phyloP scores from a whole-genome alignment of 2,888 invertebrate genomes.

The Asteroscopus sphinx region DNA sequence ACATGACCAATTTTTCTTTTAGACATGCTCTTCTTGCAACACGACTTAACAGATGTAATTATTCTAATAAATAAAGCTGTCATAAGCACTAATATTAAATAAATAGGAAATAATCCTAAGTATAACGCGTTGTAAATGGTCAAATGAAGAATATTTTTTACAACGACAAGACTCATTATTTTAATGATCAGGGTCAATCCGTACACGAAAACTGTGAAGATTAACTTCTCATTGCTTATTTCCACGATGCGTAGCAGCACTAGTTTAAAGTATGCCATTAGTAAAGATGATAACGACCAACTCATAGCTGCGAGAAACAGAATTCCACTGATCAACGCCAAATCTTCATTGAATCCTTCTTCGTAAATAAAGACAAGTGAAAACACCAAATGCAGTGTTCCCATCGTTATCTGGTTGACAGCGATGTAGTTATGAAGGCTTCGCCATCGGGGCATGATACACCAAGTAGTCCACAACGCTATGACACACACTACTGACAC shows the following conservation, averaged over 20 bases:
- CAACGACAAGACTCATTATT: slow-evolving; percentile 6
- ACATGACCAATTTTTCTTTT: slow-evolving; percentile 45
- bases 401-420: slow-evolving; percentile 52
- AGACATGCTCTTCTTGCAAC: slow-evolving; percentile 43
- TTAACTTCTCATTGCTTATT: slow-evolving; percentile 41
- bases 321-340: not conserved
- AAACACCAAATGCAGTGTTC: slow-evolving; percentile 45
- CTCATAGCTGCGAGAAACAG: slow-evolving; percentile 32
- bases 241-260: slow-evolving; percentile 44
- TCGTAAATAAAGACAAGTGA: not conserved
- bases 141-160: slow-evolving; percentile 2
- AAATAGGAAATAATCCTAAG: slow-evolving; percentile 8
- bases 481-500: slow-evolving; percentile 30
- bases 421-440: slow-evolving; percentile 57
- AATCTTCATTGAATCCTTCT: not conserved
- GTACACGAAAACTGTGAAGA: slow-evolving; percentile 40
- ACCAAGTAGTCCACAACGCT: slow-evolving; percentile 53
- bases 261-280: slow-evolving; percentile 54
- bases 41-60: slow-evolving; percentile 47
- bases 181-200: slow-evolving; percentile 13
- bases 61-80: slow-evolving; percentile 48
- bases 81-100: slow-evolving; percentile 39
- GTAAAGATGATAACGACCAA: slow-evolving; percentile 50
- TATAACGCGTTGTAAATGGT: rapidly evolving
- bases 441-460: slow-evolving; percentile 57